phyloP scores from a whole-genome alignment of 2,797 vertebrate species.

The Hozukius guyotensis region DNA sequence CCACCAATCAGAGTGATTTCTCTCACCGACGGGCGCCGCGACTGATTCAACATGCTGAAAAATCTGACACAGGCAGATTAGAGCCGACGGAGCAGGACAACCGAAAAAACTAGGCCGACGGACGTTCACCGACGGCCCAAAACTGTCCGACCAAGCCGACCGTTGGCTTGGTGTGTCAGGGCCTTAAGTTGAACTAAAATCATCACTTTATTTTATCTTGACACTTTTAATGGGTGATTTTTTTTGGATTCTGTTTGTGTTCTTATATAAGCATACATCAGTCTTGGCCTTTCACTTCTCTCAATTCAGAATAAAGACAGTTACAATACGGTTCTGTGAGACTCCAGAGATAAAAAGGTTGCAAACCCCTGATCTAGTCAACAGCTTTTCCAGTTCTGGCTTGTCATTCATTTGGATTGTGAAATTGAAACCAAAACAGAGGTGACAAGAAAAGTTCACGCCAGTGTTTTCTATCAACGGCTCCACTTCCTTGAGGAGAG shows the following conservation, averaged over 20 bases:
- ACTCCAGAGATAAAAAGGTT: neutral
- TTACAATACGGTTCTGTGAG: neutral
- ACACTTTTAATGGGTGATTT: neutral
- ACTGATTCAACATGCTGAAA: too few species aligned
- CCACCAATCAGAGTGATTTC: too few species aligned
- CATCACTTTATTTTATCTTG: neutral
- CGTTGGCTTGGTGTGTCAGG: too few species aligned
- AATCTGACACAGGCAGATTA: too few species aligned
- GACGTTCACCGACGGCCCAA: too few species aligned
- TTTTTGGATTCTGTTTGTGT: neutral
- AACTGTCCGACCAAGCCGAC: too few species aligned
- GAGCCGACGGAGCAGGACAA: too few species aligned
- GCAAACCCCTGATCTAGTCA: neutral
- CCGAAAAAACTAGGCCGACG: too few species aligned
- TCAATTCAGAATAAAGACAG: neutral
- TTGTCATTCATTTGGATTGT: neutral
- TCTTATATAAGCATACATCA: neutral
- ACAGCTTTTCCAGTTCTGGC: neutral
- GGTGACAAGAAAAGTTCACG: neutral
- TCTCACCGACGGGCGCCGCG: too few species aligned
- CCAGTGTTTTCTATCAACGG: constrained; percentile 3
- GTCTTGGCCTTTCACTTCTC: neutral
- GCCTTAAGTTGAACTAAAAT: neutral
- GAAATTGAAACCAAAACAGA: constrained; percentile 21
- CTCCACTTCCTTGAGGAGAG: constrained; percentile 1